Conservation (phyloP, 2,888 invertebrate genomes). For the Cataglyphis albicans region DNA sequence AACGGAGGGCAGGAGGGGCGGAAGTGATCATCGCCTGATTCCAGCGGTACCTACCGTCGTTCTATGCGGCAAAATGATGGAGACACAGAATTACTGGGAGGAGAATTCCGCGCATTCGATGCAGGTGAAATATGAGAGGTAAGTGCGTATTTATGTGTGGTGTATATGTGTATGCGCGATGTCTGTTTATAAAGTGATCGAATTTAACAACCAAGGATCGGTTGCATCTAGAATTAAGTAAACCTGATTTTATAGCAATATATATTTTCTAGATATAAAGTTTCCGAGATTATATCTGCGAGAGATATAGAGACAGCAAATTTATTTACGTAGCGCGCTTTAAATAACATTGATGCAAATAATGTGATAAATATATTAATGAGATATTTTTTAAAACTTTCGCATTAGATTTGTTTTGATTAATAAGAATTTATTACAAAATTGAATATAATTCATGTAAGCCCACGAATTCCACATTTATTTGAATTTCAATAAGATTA, state of each 20-base stretch:
- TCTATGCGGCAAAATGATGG: constrained; percentile 85
- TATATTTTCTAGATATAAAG: neutral
- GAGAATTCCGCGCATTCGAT: constrained; percentile 86
- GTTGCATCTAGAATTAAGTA: neutral
- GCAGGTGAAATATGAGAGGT: constrained; percentile 88
- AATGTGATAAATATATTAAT: neutral
- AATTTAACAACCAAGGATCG: neutral
- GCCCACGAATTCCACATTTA: neutral
- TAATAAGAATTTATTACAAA: neutral
- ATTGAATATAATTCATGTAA: neutral
- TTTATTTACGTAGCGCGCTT: neutral
- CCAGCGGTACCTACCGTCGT: constrained; percentile 59
- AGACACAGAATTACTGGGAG: constrained; percentile 87
- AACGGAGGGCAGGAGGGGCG: constrained; percentile 7
- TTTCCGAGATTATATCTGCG: neutral
- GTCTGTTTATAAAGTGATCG: neutral
- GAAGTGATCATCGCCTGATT: constrained; percentile 63
- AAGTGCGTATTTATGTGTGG: constrained; percentile 69
- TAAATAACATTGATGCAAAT: neutral
- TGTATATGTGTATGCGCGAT: neutral
- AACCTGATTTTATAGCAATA: neutral
- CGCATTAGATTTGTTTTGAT: neutral
- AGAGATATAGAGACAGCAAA: neutral
- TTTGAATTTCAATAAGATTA: neutral
- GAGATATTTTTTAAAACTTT: neutral